Percentiles rank a stretch among this genome's conserved stretches.
phyloP scores from a whole-genome alignment of 2,797 vertebrate species.

The Strix occidentalis region DNA sequence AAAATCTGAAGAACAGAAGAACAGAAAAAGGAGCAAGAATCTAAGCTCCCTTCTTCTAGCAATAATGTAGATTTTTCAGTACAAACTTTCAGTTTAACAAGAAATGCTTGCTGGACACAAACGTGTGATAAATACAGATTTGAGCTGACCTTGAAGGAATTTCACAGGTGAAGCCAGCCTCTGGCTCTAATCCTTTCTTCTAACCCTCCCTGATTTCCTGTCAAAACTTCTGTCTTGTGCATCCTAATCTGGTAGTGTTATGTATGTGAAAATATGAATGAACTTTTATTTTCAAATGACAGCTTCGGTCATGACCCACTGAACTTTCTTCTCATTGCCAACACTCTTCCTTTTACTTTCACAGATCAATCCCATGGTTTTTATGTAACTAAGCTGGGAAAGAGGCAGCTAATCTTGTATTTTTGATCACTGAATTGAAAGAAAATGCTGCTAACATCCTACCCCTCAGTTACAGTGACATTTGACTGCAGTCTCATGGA shows the following conservation, averaged over 20 bases:
- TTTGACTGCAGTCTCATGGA: background rate
- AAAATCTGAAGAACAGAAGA: background rate
- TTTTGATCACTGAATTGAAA: constrained; percentile 34
- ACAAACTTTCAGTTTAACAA: background rate
- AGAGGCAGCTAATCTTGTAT: background rate
- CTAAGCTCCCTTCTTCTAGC: background rate
- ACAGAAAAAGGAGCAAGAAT: background rate
- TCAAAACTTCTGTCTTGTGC: constrained; percentile 8
- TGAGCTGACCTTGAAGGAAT: constrained; percentile 17
- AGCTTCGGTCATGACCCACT: background rate
- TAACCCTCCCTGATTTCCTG: background rate
- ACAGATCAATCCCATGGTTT: background rate
- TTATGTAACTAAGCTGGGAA: background rate
- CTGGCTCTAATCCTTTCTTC: constrained; percentile 29
- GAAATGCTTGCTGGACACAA: background rate
- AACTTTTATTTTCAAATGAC: background rate
- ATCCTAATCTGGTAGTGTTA: background rate
- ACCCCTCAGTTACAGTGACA: background rate
- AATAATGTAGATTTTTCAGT: background rate
- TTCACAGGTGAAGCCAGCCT: background rate
- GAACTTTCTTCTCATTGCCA: background rate
- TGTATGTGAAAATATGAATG: background rate
- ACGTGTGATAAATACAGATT: background rate
- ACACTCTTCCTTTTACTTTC: background rate
- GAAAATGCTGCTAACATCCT: background rate